Evolutionary conservation across 2,797 vertebrate genomes (phyloP), one percentile per base, ranked within the genome.

Genomic region (Cephalopachus bancanus): DNA sequence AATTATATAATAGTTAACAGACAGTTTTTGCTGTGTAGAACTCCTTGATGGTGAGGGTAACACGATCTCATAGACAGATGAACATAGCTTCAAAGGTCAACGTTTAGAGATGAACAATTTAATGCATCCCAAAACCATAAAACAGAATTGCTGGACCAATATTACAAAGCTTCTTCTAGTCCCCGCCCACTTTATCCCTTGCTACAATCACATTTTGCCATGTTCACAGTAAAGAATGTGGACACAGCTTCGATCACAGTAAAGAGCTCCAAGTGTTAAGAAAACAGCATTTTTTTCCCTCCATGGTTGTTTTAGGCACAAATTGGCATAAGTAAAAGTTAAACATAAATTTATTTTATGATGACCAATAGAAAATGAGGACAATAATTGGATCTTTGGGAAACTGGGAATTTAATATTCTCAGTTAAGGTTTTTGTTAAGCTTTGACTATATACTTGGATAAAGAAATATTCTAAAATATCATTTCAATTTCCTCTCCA

Each of bases 1-100:
- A 83, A 72, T 76, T 24, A 93, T 76, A n/a, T 65, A 30, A 80
- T 62, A 76, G 71, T 80, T 65, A 89, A 92, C 22, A 75, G 60
- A 91, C 20, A 55, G 33, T 62, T 91, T 96, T 86, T 94, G 37
- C 71, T 62, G 81, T 80, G 65, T 16, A 22, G 49, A 60, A 65
- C 67, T 83, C 55, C 49, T 93, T 80, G 79, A 69, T 81, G 72
- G 90, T 78, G 57, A 78, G 28, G 51, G 69, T 85, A 81, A 96
- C 83, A 49, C 15, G 37, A 44, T 94, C 93, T 97, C 37, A 75
- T 22, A 89, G 57, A 91, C 76, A n/a, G 59, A 51, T 94, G 75
- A 87, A 69, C 83, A 92, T 28, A 81, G 51, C 86, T 97, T 91
- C 89, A 86, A 96, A 97, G 91, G 71, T 93, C 79, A 92, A 0